Percentiles rank a stretch among this genome's conserved stretches.
phyloP scores from a whole-genome alignment of 2,797 vertebrate species.

The Emys orbicularis region DNA sequence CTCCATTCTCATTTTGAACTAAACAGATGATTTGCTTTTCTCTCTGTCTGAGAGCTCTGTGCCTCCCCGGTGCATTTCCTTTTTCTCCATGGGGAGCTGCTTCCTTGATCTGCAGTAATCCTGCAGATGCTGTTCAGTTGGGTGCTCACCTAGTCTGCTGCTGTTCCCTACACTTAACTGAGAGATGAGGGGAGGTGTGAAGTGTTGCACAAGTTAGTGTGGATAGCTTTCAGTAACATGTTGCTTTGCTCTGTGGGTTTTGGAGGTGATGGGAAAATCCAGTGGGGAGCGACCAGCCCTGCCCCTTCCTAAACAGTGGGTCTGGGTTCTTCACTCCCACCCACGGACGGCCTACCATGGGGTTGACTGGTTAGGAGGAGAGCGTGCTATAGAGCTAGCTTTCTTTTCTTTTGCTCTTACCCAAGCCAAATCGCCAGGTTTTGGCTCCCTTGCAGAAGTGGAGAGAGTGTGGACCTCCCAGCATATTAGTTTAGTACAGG shows the following conservation, averaged over 20 bases:
- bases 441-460: background rate
- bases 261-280: background rate
- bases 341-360: fast-evolving
- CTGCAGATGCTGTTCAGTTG: background rate
- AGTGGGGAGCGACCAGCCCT: background rate
- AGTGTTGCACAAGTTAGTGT: background rate
- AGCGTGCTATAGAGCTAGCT: background rate
- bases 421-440: background rate
- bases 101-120: background rate
- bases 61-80: background rate
- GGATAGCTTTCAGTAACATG: background rate
- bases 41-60: background rate
- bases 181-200: background rate
- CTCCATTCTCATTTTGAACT: background rate
- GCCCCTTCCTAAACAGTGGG: background rate
- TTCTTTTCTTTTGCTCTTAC: background rate
- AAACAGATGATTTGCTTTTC: background rate
- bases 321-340: background rate
- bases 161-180: background rate
- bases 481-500: background rate
- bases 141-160: background rate
- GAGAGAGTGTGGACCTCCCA: background rate
- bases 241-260: background rate
- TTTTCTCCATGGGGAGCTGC: background rate
- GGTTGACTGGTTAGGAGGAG: background rate